Evolutionary conservation across 2,888 invertebrate species (phyloP), one percentile per base, ranked within the genome.

Genomic region (Piscicola geometra): DNA sequence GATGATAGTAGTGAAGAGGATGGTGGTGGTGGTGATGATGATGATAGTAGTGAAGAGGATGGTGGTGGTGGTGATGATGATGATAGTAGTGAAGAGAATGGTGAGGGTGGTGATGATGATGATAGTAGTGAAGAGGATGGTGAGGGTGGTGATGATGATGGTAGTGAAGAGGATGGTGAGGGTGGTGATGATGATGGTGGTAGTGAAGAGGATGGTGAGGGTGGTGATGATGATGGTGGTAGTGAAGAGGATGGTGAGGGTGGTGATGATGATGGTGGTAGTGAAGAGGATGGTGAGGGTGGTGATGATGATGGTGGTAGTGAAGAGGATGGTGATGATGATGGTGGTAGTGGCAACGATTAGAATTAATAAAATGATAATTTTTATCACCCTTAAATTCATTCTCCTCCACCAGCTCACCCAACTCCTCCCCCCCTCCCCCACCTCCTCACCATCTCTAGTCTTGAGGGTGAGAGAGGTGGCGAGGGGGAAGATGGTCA

Each of bases 401-500:
- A n/a, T n/a, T n/a, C n/a, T n/a, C n/a, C 5, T 15, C 41, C 41
- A 5, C 41, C 41, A 9, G 15, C 5, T 41, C 41, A 41, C 41
- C 41, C 41, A 41, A n/a, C n/a, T n/a, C n/a, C n/a, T n/a, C n/a
- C n/a, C n/a, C n/a, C n/a, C n/a, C n/a, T n/a, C n/a, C n/a, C n/a
- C n/a, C n/a, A n/a, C n/a, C n/a, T 41, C 41, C 41, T 15, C 41
- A 77, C 83, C 82, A 74, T 81, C 79, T 36, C 79, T 79, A 76
- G 81, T 81, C 85, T 90, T 91, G 85, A 92, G 94, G 84, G 91
- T 92, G 64, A 89, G 90, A 83, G 94, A 93, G 33, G 95, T 96
- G 1, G 95, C 95, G 74, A 96, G 82, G 0, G 94, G 92, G 86
- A 96, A 95, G 80, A 92, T 89, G 36, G 93, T 90, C 33, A 94